Base-by-base conservation (phyloP, 1,140 invertebrate genomes). In the Drosophila santomea region DNA sequence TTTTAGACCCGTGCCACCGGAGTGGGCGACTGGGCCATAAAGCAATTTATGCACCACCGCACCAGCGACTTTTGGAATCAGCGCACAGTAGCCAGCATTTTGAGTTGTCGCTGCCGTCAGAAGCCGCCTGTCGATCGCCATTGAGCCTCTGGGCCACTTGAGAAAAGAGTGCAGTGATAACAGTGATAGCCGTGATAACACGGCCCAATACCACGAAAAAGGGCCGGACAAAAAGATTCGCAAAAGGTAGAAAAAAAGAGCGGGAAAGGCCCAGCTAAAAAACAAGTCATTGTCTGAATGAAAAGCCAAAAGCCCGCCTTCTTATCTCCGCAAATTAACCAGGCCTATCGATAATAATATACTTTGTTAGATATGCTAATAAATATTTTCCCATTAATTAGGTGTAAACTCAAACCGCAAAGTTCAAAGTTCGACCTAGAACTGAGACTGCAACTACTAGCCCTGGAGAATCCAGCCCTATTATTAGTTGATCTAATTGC, bases 91-190 rank as follows among this genome's bases (percentile, higher is more conserved):
- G 83, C 82, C 54, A 28, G 43, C 38, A 17, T 41, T 35, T 66
- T 11, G 62, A 66, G 66, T 41, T 35, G 45, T 67, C 17, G 67
- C 28, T 32, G 64, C 12, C 52, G 44, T 43, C 57, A 59, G 59
- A 43, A 36, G 45, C 60, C 56, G 60, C 57, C 45, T 59, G 28
- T 39, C 74, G 64, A 80, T 73, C 59, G 61, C 36, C 17, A 28
- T 23, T 64, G 45, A 68, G 60, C 60, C 66, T 35, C 41, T 39
- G 14, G 11, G 14, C 54, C 73, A 88, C 83, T 83, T 79, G 67
- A 88, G 72, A 83, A 89, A 83, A 72, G 36, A 72, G 56, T 89
- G 80, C 83, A 89, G 67, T 88, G 83, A 88, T 88, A 88, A 88
- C 72, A 50, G 25, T 51, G 56, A 58, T 36, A 35, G 25, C 39